phyloP scores from a whole-genome alignment of 2,888 invertebrate genomes.

The Agonopterix heracliana region DNA sequence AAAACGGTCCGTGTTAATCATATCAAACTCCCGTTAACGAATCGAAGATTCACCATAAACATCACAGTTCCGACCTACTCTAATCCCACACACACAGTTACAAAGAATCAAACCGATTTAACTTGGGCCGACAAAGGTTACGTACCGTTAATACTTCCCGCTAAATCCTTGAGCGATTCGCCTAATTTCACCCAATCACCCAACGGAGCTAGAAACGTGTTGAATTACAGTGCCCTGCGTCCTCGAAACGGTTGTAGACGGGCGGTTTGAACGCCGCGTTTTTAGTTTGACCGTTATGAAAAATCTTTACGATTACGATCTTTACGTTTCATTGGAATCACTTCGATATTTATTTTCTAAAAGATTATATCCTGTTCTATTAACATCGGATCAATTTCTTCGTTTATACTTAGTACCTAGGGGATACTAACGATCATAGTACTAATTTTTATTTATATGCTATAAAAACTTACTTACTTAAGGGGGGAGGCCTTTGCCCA shows the following conservation, averaged over 20 bases:
- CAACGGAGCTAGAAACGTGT: conserved; percentile 43
- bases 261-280: conserved; percentile 14
- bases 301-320: too few relatives aligned
- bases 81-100: neutral
- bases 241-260: conserved; percentile 13
- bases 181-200: conserved; percentile 41
- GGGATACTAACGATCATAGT: neutral
- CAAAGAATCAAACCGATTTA: conserved; percentile 1
- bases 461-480: too few relatives aligned
- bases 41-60: neutral
- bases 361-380: neutral
- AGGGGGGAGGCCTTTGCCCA: too few relatives aligned
- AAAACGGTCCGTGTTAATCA: neutral
- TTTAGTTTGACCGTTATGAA: neutral
- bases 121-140: neutral
- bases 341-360: neutral
- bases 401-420: conserved; percentile 4
- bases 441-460: neutral
- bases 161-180: conserved; percentile 20
- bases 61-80: too few relatives aligned
- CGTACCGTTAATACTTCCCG: conserved; percentile 2
- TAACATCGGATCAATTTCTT: neutral
- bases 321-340: neutral
- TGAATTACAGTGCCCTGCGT: conserved; percentile 27
- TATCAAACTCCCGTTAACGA: neutral